Evolutionary conservation across 2,888 invertebrate species (phyloP).

Genomic region (Ochropleura plecta): DNA sequence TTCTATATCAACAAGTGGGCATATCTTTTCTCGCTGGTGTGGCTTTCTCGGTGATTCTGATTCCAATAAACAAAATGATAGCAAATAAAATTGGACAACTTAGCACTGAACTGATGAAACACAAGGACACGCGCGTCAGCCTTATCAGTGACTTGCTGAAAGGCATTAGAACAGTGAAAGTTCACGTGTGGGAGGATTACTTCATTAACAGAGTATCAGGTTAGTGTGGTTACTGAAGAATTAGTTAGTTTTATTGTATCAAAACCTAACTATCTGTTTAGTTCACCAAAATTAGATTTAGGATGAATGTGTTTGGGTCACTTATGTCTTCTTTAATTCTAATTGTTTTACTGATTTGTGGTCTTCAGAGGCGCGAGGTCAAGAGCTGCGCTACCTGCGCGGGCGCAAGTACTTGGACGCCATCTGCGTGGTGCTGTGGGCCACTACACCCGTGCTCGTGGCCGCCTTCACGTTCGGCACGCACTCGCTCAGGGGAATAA

Average conservation of each 20-base stretch:
- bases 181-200: constrained; percentile 98
- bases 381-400: constrained; percentile 94
- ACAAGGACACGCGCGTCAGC: constrained; percentile 97
- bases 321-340: background rate
- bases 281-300: background rate
- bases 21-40: constrained; percentile 97
- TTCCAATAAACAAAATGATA: constrained; percentile 97
- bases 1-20: constrained; percentile 97
- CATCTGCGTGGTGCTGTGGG: constrained; percentile 99
- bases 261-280: background rate
- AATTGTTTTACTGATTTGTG: background rate
- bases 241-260: background rate
- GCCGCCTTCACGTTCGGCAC: constrained; percentile 95
- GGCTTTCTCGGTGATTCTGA: constrained; percentile 95
- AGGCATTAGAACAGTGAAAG: constrained; percentile 97
- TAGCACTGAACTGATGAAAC: constrained; percentile 96
- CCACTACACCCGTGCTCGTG: constrained; percentile 98
- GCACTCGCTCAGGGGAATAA: constrained; percentile 94
- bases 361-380: constrained; percentile 91
- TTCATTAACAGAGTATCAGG: constrained; percentile 93
- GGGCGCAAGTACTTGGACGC: constrained; percentile 99
- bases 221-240: constrained; percentile 72
- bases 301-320: too few species aligned
- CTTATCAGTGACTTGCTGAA: constrained; percentile 96
- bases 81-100: constrained; percentile 96